Evolutionary conservation across 2,888 invertebrate species (phyloP), one percentile per base, ranked within the genome.

Genomic region (Pyralis farinalis): DNA sequence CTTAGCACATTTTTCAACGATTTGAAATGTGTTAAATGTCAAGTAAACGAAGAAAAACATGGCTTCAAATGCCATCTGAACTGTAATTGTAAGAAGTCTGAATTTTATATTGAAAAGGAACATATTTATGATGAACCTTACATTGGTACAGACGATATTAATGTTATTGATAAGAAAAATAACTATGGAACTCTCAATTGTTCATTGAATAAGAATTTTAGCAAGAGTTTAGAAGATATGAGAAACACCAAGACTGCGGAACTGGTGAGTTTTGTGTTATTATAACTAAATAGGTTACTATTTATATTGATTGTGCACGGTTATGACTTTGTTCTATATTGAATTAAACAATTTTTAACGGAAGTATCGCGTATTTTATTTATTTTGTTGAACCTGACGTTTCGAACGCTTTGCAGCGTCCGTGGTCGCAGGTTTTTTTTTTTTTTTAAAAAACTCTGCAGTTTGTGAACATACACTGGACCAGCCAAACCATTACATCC

Each of bases 41-140:
- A 59, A 36, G 37, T 46, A 0, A 81, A 73, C 5, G 71, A 73
- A 7, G 70, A 66, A 0, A 77, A 67, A 34, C 51, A 67, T 1
- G 52, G 70, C 0, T 88, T 89, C 30, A 83, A 84, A 55, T 88
- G 88, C 39, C 85, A 88, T 60, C 55, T 89, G 2, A 74, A 67
- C 11, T 86, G 86, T 58, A 71, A 75, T 7, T 85, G 83, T 50
- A 62, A 61, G 31, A 77, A 65, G 12, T 80, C 82, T 0, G 71
- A 76, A 44, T 87, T 85, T 46, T 84, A 75, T 27, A 44, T 80
- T 0, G 65, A 71, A 0, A 70, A 87, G 20, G 92, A 92, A 51
- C 92, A 91, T 52, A 91, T 93, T 16, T 93, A 93, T 59, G 92
- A 92, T 49, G 92, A 91, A 51, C 93, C 93, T 0, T 91, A 1